Base-by-base conservation (phyloP, 2,113 vertebrate genomes). In the Campylomormyrus numenius region DNA sequence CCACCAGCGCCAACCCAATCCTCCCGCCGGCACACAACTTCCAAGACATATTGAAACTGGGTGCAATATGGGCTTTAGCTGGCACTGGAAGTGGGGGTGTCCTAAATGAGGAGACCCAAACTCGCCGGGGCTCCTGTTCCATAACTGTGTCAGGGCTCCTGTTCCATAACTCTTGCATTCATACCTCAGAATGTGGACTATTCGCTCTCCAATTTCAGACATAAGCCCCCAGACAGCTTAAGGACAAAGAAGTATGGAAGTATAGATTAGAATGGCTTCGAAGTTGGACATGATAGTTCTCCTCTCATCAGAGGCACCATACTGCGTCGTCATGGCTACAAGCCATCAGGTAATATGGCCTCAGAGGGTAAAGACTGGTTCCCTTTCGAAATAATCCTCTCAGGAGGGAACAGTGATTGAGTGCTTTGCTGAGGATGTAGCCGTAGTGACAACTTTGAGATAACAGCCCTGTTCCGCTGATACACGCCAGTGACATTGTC, bases 401-500 rank as follows among this genome's bases (percentile, higher is more conserved):
- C 50, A 56, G 49, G 49, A 87, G 49, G 0, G 19, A 85, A 48
- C 50, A 35, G 31, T 87, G 49, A 52, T 53, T 21, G 85, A 87
- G 85, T 53, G n/a, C 49, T 53, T 87, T 52, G 85, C n/a, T 19
- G 85, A 35, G 48, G 48, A 48, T 48, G 83, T 42, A 19, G 49
- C 13, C 35, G 24, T 19, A 17, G 46, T 13, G 48, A 50, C 13
- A 49, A 3, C n/a, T 87, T 10, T 88, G 52, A 91, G 93, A 95
- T 93, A 93, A 92, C 52, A 88, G 90, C 53, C 91, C 91, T 90
- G 91, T 93, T 92, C 92, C 91, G 91, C 92, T 92, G 93, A 94
- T 93, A 93, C 90, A 92, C 89, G 8, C 91, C 42, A 90, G 93
- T 94, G 93, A 95, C 94, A 94, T 95, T 94, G 94, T 93, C 91